Base-by-base conservation (phyloP, 2,797 vertebrate species). In the Mycteria americana region DNA sequence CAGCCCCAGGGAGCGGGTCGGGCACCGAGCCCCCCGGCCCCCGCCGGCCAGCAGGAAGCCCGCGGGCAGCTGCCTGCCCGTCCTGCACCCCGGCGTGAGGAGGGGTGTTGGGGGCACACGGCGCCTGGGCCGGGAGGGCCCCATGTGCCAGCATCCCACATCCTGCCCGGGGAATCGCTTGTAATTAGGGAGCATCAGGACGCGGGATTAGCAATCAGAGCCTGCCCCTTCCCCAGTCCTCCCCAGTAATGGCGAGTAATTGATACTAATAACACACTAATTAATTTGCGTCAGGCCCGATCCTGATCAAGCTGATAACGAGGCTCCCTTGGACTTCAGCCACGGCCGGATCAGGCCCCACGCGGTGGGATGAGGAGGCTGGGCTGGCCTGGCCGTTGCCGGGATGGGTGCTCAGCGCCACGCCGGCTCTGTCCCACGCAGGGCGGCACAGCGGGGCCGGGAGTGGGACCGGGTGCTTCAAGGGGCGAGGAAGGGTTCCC, bases 191-290 rank as follows among this genome's bases (percentile, higher is more conserved):
- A 91, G 35, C 86, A 94, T 92, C 76, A 75, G 91, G 92, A 85
- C 63, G 78, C 69, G 70, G 65, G 82, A 92, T 92, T 92, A 88
- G 93, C 92, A 95, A 80, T 87, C 92, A 96, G 59, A 95, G 50
- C 56, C 77, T 94, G 64, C 84, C 94, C 95, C 87, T 92, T 94
- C 78, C 88, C 89, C 92, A 81, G 75, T 79, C 95, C 83, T 95
- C 92, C 92, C 95, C 88, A 92, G 84, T 54, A 93, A 95, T 69
- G 84, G 75, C 78, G 93, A 92, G 80, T 96, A 96, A 96, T 95
- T 96, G 94, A 94, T 86, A 91, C 89, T 91, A 96, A 95, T 92
- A 92, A 72, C 81, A 68, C 67, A 73, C 56, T 96, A 97, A 97
- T 97, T 97, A 95, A 95, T 95, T 96, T 30, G 53, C 23, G 2